Evolutionary conservation across 2,888 invertebrate genomes (phyloP).

Genomic region (Aproaerema taeniolella): DNA sequence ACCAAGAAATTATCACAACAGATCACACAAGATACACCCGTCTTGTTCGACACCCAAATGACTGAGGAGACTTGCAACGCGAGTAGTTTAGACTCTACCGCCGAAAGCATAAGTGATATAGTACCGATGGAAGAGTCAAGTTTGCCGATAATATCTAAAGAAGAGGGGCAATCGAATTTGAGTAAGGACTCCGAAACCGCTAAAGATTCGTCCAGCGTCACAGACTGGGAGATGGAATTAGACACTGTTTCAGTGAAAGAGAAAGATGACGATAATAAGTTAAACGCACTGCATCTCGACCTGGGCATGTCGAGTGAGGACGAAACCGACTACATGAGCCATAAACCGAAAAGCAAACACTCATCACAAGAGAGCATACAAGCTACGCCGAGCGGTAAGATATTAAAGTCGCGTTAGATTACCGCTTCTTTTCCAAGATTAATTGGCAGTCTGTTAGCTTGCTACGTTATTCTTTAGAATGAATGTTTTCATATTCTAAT

Average conservation of each 20-base stretch:
- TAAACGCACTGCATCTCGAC: constrained; percentile 66
- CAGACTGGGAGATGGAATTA: constrained; percentile 80
- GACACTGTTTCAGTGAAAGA: constrained; percentile 70
- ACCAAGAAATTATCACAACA: constrained; percentile 37
- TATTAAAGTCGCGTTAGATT: no score
- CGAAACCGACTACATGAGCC: constrained; percentile 60
- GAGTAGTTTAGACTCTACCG: constrained; percentile 61
- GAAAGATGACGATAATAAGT: constrained; percentile 62
- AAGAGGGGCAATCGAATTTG: constrained; percentile 43
- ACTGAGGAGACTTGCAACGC: constrained; percentile 57
- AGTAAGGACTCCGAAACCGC: constrained; percentile 46
- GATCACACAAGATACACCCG: constrained; percentile 78
- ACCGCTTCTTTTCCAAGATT: constrained; percentile 2
- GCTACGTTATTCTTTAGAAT: no score
- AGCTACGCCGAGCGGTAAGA: constrained; percentile 56
- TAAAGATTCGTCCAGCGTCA: constrained; percentile 60
- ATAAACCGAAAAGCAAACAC: constrained; percentile 47
- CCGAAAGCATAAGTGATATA: constrained; percentile 56
- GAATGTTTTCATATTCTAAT: no score
- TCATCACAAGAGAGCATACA: constrained; percentile 47
- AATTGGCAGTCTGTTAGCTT: no score
- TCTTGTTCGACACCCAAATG: constrained; percentile 61
- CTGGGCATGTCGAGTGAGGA: constrained; percentile 73
- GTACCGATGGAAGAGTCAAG: constrained; percentile 44
- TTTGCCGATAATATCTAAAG: constrained; percentile 43